Evolutionary conservation across 2,888 invertebrate species (phyloP).

Genomic region (Spilosoma lubricipeda): DNA sequence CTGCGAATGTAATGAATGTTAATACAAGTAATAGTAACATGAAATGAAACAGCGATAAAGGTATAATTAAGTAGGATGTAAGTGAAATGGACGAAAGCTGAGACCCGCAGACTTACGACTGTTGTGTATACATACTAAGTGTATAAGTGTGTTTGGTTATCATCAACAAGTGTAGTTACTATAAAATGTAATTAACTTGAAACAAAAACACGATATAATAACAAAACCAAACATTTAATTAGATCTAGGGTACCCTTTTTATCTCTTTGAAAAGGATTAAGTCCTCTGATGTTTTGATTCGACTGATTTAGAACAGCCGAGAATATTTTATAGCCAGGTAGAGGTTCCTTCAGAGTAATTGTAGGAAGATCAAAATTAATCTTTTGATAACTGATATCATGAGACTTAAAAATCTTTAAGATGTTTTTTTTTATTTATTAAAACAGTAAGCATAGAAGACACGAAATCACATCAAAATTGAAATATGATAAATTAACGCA

Average conservation of each 20-base stretch:
- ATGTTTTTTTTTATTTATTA: no score
- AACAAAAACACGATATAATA: not conserved
- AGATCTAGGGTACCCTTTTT: not conserved
- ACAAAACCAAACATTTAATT: not conserved
- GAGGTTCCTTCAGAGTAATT: not conserved
- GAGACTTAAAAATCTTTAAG: no score
- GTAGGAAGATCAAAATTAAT: no score
- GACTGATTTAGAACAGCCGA: not conserved
- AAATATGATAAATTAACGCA: no score
- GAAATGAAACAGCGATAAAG: not conserved
- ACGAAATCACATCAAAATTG: no score
- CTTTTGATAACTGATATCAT: no score
- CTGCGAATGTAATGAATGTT: constrained; percentile 5
- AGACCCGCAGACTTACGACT: not conserved
- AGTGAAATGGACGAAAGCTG: not conserved
- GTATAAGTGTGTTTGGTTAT: not conserved
- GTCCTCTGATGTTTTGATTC: not conserved
- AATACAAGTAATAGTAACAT: constrained; percentile 1
- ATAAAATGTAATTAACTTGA: not conserved
- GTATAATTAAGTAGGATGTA: not conserved
- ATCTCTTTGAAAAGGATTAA: not conserved
- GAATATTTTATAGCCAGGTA: not conserved
- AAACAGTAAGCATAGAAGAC: no score
- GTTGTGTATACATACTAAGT: not conserved
- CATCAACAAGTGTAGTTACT: not conserved